A percentile compares a stretch with the other conserved stretches of the same genome.
Evolutionary conservation across 2,113 vertebrate species (phyloP).

Genomic region (Hydropotes inermis): DNA sequence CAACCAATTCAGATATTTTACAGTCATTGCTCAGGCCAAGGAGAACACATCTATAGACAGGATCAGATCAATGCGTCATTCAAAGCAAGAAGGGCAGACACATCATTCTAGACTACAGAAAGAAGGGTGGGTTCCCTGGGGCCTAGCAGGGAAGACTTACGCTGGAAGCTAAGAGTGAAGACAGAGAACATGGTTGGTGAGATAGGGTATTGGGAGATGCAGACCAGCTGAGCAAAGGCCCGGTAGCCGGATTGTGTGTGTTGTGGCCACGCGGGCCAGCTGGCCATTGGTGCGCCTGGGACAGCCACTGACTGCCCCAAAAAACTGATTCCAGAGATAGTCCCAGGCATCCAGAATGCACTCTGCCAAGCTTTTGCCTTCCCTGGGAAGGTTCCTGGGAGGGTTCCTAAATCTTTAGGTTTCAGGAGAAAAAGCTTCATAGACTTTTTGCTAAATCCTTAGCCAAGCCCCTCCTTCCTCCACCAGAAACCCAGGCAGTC

Average conservation of each 20-base stretch:
- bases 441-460: slow-evolving; percentile 43
- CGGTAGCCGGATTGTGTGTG: not conserved
- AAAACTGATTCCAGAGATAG: not conserved
- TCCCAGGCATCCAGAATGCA: not conserved
- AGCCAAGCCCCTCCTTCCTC: not conserved
- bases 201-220: not conserved
- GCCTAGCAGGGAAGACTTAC: not conserved
- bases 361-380: not conserved
- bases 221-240: not conserved
- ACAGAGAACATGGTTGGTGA: too few species aligned
- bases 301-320: not conserved
- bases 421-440: not conserved
- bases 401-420: not conserved
- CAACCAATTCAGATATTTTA: not conserved
- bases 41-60: not conserved
- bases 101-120: not conserved
- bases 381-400: not conserved
- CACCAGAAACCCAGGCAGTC: slow-evolving; percentile 2
- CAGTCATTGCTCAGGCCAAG: not conserved
- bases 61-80: not conserved
- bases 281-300: too few species aligned
- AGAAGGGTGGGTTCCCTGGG: not conserved
- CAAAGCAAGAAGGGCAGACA: not conserved
- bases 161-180: not conserved
- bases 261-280: not conserved